phyloP scores from a whole-genome alignment of 2,888 invertebrate species.

The Apodemia mormo region DNA sequence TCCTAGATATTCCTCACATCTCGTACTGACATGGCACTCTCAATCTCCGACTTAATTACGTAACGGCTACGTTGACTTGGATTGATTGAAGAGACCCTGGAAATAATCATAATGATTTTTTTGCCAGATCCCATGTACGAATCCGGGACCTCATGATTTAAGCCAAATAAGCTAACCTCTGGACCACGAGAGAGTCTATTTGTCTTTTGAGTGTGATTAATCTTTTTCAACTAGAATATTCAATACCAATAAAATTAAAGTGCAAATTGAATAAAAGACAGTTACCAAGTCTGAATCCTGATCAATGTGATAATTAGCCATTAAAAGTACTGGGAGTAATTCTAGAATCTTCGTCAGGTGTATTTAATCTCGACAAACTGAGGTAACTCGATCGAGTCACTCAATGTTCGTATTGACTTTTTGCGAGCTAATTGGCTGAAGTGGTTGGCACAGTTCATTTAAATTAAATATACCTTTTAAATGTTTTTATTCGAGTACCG shows the following conservation, averaged over 20 bases:
- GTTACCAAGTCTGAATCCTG: slow-evolving; percentile 3
- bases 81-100: too few relatives aligned
- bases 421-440: slow-evolving; percentile 13
- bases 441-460: slow-evolving; percentile 17
- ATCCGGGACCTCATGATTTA: too few relatives aligned
- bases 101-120: too few relatives aligned
- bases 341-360: slow-evolving; percentile 14
- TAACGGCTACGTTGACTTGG: too few relatives aligned
- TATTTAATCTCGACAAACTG: slow-evolving; percentile 16
- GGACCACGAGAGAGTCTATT: too few relatives aligned
- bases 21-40: too few relatives aligned
- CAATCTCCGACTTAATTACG: too few relatives aligned
- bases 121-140: too few relatives aligned
- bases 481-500: neutral
- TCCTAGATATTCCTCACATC: too few relatives aligned
- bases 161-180: too few relatives aligned
- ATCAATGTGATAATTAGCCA: slow-evolving; percentile 14
- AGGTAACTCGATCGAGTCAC: slow-evolving; percentile 16
- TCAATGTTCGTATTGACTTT: slow-evolving; percentile 12
- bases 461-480: slow-evolving; percentile 6
- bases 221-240: too few relatives aligned
- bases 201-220: too few relatives aligned
- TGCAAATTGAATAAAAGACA: neutral
- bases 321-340: neutral
- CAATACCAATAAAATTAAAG: neutral